phyloP scores from a whole-genome alignment of 2,797 vertebrate genomes.

The Pseudopleuronectes americanus region DNA sequence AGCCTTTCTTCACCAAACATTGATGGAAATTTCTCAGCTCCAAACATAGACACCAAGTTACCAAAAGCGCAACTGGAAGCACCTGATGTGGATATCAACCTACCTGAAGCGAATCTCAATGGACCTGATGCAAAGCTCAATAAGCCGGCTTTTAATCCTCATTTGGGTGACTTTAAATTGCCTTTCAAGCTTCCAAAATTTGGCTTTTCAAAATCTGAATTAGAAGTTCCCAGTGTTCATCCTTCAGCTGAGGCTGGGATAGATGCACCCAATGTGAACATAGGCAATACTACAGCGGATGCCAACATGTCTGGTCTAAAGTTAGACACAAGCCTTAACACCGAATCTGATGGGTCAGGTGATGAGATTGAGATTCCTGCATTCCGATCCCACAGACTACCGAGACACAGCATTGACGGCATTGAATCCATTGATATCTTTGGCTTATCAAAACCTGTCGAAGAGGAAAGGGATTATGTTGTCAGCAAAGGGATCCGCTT shows the following conservation, averaged over 20 bases:
- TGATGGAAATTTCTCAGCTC: constrained; percentile 50
- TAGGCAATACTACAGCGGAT: constrained; percentile 13
- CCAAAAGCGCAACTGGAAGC: constrained; percentile 56
- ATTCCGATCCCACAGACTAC: constrained; percentile 79
- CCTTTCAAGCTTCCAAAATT: constrained; percentile 69
- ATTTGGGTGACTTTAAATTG: constrained; percentile 67
- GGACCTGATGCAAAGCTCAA: constrained; percentile 55
- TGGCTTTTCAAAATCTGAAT: constrained; percentile 49
- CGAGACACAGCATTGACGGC: constrained; percentile 48
- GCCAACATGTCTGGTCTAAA: constrained; percentile 15
- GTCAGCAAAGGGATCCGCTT: constrained; percentile 70
- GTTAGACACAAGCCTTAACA: constrained; percentile 8
- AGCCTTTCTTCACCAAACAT: constrained; percentile 57
- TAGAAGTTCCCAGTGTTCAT: constrained; percentile 45
- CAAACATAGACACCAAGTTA: constrained; percentile 50
- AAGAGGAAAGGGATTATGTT: constrained; percentile 59
- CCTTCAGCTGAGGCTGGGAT: constrained; percentile 48
- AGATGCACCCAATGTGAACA: constrained; percentile 44
- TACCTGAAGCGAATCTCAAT: constrained; percentile 38
- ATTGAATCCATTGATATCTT: constrained; percentile 28
- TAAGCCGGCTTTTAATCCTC: constrained; percentile 58
- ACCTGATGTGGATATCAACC: constrained; percentile 31
- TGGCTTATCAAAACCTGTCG: constrained; percentile 40
- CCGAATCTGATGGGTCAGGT: constrained; percentile 21
- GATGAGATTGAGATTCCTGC: constrained; percentile 57